These are phyloP conservation scores for Chromobotia macracanthus DNA, from an alignment of 2,797 vertebrate genomes.

Conservation along the genomic window DNA sequence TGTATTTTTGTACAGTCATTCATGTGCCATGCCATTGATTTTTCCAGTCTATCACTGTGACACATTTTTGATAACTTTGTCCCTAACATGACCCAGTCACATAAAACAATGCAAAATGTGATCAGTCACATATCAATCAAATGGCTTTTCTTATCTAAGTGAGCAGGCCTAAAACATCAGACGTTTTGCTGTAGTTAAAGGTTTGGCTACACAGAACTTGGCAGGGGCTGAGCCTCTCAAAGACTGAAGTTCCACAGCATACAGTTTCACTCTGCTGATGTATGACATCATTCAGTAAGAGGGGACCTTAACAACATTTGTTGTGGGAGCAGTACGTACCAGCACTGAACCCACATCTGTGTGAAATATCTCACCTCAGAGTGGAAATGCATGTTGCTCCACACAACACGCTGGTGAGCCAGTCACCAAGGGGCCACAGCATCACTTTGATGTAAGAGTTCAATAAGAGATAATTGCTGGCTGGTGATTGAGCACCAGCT, in stretches of 20 bases:
- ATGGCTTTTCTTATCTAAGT: too few species aligned
- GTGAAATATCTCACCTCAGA: not conserved
- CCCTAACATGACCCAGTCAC: too few species aligned
- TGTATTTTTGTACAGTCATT: not conserved
- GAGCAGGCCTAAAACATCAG: too few species aligned
- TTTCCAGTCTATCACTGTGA: too few species aligned
- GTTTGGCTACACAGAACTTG: too few species aligned
- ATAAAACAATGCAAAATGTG: too few species aligned
- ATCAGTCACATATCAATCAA: too few species aligned
- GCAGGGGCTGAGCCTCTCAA: not conserved
- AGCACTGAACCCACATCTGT: not conserved
- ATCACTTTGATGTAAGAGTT: constrained; percentile 54
- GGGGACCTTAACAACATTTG: not conserved
- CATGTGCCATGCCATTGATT: too few species aligned
- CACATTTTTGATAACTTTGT: too few species aligned
- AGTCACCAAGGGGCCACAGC: constrained; percentile 20
- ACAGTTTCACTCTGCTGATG: not conserved
- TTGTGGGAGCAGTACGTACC: not conserved
- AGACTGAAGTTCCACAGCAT: not conserved
- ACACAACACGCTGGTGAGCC: not conserved
- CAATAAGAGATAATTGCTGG: constrained; percentile 58
- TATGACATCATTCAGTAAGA: not conserved
- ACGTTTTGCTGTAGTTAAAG: not conserved
- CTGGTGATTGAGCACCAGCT: constrained; percentile 21
- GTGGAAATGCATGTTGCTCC: constrained; percentile 17